Conservation (phyloP, 1,140 invertebrate genomes). For the Drosophila sulfurigaster region DNA sequence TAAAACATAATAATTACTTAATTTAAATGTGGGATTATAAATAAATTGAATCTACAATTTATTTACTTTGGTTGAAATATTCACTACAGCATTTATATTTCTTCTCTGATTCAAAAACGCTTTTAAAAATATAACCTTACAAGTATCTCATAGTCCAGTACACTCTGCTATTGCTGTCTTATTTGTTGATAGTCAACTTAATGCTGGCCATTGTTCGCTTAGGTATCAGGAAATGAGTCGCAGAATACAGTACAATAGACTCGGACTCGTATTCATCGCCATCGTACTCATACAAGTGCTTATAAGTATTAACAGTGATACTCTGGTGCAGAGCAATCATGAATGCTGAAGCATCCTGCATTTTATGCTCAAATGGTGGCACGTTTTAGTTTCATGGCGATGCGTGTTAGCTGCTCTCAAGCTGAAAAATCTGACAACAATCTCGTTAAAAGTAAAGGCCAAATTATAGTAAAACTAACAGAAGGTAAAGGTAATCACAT, state of each 20-base stretch:
- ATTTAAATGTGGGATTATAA: too few relatives aligned
- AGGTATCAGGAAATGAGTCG: conserved; percentile 37
- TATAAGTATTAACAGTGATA: not conserved
- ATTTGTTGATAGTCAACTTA: not conserved
- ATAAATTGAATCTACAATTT: too few relatives aligned
- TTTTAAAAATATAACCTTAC: too few relatives aligned
- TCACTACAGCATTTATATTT: too few relatives aligned
- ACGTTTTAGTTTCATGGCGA: conserved; percentile 53
- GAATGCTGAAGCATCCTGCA: conserved; percentile 37
- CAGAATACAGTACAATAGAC: conserved; percentile 42
- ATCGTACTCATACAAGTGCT: not conserved
- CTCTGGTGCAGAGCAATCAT: conserved; percentile 11
- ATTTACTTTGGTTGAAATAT: too few relatives aligned
- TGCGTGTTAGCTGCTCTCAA: conserved; percentile 42
- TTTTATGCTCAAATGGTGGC: conserved; percentile 42
- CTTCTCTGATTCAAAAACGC: too few relatives aligned
- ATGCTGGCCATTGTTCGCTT: not conserved
- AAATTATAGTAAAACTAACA: conserved; percentile 82
- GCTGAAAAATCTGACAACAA: conserved; percentile 67
- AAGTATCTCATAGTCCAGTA: too few relatives aligned
- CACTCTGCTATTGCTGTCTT: too few relatives aligned
- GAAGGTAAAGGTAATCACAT: conserved; percentile 81
- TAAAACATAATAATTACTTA: too few relatives aligned
- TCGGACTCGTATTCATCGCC: not conserved
- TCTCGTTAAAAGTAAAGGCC: conserved; percentile 81